Evolutionary conservation across 2,113 vertebrate genomes (phyloP).

Genomic region (Brachyhypopomus gauderio): DNA sequence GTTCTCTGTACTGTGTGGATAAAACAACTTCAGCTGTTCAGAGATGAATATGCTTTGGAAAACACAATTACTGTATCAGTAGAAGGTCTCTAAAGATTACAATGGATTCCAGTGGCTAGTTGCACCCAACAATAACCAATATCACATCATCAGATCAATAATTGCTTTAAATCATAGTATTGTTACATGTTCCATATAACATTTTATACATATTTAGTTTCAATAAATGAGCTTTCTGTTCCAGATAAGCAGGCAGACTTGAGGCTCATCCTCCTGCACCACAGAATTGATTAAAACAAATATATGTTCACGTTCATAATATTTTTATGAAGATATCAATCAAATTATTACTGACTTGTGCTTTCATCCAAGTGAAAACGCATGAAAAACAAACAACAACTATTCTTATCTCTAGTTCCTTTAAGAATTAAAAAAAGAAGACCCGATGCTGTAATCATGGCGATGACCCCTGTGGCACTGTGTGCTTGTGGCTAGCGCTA

Average conservation of each 20-base stretch:
- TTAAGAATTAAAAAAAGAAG: background rate
- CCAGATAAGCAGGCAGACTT: background rate
- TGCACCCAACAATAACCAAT: background rate
- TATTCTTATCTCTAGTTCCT: too few species aligned
- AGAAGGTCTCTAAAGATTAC: background rate
- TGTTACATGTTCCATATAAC: background rate
- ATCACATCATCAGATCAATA: background rate
- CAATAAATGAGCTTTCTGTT: background rate
- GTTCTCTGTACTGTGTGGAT: background rate
- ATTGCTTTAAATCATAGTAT: background rate
- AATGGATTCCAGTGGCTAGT: background rate
- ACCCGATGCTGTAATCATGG: conserved; percentile 38
- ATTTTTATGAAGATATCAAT: too few species aligned
- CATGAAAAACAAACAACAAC: too few species aligned
- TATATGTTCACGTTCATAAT: background rate
- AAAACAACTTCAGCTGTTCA: background rate
- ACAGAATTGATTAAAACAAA: background rate
- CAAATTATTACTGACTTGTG: too few species aligned
- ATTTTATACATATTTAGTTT: background rate
- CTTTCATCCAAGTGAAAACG: too few species aligned
- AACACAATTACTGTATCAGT: background rate
- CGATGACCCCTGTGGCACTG: conserved; percentile 40
- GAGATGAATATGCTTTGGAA: background rate
- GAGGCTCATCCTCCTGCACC: too few species aligned
- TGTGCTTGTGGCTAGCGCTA: conserved; percentile 31